Evolutionary conservation across 2,797 vertebrate genomes (phyloP).

Genomic region (Otus scops): DNA sequence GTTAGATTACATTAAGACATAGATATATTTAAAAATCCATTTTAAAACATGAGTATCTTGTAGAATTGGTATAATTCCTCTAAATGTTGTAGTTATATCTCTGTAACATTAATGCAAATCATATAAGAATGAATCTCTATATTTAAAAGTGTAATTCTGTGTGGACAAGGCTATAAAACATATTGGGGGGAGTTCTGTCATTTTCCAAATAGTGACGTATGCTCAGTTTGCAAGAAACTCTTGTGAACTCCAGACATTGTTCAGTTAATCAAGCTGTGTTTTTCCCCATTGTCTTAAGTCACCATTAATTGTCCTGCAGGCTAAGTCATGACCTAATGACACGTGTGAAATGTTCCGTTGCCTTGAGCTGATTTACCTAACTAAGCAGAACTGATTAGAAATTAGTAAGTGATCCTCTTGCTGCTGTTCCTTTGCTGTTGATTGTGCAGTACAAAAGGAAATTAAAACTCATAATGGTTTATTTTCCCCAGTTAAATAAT

Average conservation of each 20-base stretch:
- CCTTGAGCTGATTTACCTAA: background rate
- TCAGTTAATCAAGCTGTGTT: background rate
- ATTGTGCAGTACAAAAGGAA: background rate
- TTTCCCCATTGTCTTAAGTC: background rate
- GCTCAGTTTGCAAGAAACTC: background rate
- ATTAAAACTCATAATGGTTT: background rate
- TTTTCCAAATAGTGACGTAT: background rate
- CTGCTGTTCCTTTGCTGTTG: background rate
- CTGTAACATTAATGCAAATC: background rate
- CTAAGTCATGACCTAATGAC: background rate
- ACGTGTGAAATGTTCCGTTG: rapidly evolving
- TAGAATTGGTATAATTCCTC: background rate
- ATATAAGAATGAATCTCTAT: background rate
- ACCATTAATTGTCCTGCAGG: background rate
- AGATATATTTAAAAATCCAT: background rate
- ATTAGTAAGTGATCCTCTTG: background rate
- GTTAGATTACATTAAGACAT: background rate
- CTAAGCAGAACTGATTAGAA: background rate
- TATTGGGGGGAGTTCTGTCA: background rate
- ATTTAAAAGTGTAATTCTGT: background rate
- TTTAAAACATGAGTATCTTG: background rate
- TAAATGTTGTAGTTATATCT: background rate
- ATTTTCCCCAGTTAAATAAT: background rate
- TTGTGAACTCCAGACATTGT: background rate
- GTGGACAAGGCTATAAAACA: background rate